Percentiles rank a stretch among this genome's conserved stretches.
Conservation (phyloP, 2,113 vertebrate species). For the Megaptera novaeangliae region DNA sequence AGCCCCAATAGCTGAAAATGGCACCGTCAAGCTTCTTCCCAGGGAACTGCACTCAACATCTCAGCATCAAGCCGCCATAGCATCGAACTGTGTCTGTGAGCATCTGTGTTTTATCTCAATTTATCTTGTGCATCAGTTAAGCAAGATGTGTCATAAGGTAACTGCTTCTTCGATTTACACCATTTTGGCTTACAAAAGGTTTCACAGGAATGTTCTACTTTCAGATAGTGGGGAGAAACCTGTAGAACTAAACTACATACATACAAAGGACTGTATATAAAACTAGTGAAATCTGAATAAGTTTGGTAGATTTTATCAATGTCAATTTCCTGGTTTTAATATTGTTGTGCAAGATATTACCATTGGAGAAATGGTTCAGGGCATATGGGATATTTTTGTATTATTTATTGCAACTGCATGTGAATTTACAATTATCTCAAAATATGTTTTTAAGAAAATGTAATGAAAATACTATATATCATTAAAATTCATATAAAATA, state of each 20-base stretch:
- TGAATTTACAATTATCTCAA: background rate
- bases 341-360: background rate
- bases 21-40: background rate
- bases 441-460: background rate
- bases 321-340: background rate
- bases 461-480: background rate
- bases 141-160: background rate
- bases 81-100: too few relatives aligned
- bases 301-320: background rate
- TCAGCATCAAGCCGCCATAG: background rate
- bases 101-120: background rate
- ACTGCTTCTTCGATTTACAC: background rate
- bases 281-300: background rate
- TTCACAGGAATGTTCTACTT: background rate
- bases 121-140: background rate
- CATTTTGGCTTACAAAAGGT: background rate
- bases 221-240: background rate
- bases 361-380: background rate
- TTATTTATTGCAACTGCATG: background rate
- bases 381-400: background rate
- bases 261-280: background rate
- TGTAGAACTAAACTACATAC: background rate
- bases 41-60: background rate
- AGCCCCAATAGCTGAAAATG: background rate
- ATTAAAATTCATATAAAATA: background rate